Evolutionary conservation across 2,113 vertebrate genomes (phyloP).

Genomic region (Coreoperca whiteheadi): DNA sequence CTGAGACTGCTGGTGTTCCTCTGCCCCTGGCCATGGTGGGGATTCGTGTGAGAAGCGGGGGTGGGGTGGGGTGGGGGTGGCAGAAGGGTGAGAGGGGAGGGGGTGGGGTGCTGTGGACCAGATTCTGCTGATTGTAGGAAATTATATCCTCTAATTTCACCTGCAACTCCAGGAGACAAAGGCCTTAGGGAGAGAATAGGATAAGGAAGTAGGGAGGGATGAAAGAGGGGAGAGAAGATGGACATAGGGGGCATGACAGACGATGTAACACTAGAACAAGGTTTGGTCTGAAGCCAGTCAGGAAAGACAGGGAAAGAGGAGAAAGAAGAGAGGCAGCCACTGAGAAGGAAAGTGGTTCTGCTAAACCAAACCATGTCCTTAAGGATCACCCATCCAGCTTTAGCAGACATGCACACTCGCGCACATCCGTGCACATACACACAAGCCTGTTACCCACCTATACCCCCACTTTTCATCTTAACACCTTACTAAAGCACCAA

Average conservation of each 20-base stretch:
- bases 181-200: constrained; percentile 67
- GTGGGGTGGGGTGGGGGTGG: constrained; percentile 18
- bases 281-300: constrained; percentile 73
- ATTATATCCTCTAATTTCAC: constrained; percentile 80
- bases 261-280: constrained; percentile 67
- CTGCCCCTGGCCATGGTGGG: constrained; percentile 64
- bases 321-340: constrained; percentile 60
- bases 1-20: constrained; percentile 65
- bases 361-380: constrained; percentile 64
- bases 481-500: constrained; percentile 72
- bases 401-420: constrained; percentile 10
- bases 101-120: constrained; percentile 49
- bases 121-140: constrained; percentile 84
- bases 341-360: constrained; percentile 60
- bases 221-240: constrained; percentile 42
- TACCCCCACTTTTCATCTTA: constrained; percentile 62
- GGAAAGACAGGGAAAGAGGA: constrained; percentile 65
- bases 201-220: constrained; percentile 65
- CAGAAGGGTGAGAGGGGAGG: constrained; percentile 24
- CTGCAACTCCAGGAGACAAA: constrained; percentile 78
- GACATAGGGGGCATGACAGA: constrained; percentile 48
- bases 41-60: constrained; percentile 36
- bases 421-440: constrained; percentile 10
- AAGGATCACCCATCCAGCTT: constrained; percentile 57
- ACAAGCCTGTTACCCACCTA: constrained; percentile 30